phyloP scores from a whole-genome alignment of 2,888 invertebrate species.

The Xestoiulus laeticollis region DNA sequence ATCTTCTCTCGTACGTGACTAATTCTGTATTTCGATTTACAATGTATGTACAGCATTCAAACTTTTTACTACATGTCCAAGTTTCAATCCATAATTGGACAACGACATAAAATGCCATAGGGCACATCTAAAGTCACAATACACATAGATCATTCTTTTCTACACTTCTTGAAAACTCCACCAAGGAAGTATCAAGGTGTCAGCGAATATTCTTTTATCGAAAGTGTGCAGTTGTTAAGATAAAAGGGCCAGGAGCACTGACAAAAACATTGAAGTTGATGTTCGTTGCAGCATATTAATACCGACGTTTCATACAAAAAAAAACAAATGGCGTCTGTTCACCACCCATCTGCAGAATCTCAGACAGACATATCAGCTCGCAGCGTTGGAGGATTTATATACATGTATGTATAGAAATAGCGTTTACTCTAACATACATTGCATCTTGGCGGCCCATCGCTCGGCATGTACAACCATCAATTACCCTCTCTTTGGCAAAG shows the following conservation, averaged over 20 bases:
- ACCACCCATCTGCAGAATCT: background rate
- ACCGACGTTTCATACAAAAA: background rate
- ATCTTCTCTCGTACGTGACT: too few relatives aligned
- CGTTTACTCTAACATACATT: background rate
- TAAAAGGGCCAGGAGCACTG: background rate
- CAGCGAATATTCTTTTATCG: background rate
- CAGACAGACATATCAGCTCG: background rate
- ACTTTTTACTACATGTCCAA: background rate
- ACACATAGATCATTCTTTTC: background rate
- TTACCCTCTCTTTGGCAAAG: background rate
- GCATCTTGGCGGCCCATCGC: background rate
- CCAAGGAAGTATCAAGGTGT: background rate
- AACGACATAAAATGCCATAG: too few relatives aligned
- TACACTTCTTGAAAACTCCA: background rate
- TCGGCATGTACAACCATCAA: slow-evolving; percentile 6
- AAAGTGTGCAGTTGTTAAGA: background rate
- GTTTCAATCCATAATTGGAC: too few relatives aligned
- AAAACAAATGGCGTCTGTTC: background rate
- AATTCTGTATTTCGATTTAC: too few relatives aligned
- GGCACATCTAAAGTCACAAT: too few relatives aligned
- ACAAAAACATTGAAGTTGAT: background rate
- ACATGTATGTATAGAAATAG: background rate
- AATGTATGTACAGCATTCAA: background rate
- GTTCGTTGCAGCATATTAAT: background rate
- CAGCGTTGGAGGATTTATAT: background rate